Percentiles rank a stretch among this genome's conserved stretches.
These are phyloP conservation scores for Scolopax rusticola DNA, from an alignment of 2,797 vertebrate species.

Conservation along the genomic window DNA sequence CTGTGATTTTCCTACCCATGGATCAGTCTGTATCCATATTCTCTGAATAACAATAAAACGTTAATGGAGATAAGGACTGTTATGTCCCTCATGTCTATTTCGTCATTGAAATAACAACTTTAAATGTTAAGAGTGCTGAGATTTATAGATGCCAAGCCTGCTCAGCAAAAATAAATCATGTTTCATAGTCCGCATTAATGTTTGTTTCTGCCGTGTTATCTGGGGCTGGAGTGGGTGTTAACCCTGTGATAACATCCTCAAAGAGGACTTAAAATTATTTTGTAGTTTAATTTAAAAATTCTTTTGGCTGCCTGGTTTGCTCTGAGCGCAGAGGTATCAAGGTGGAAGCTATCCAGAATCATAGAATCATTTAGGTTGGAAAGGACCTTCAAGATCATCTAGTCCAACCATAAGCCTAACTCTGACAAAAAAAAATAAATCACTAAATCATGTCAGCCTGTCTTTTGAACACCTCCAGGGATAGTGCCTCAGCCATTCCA, in stretches of 20 bases:
- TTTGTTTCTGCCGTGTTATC: slow-evolving; percentile 16
- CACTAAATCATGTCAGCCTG: no score
- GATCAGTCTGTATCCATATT: slow-evolving; percentile 46
- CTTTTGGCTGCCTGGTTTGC: background rate
- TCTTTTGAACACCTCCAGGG: no score
- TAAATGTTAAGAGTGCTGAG: slow-evolving; percentile 65
- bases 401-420: no score
- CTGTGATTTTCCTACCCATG: slow-evolving; percentile 58
- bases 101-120: slow-evolving; percentile 71
- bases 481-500: no score
- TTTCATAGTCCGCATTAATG: slow-evolving; percentile 10
- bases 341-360: background rate
- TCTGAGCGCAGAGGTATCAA: background rate
- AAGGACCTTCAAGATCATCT: no score
- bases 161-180: slow-evolving; percentile 64
- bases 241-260: slow-evolving; percentile 36
- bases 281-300: slow-evolving; percentile 6
- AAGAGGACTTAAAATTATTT: background rate
- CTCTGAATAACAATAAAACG: slow-evolving; percentile 72
- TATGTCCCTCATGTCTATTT: slow-evolving; percentile 73
- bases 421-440: no score
- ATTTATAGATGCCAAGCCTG: slow-evolving; percentile 63
- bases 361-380: no score
- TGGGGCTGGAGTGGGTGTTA: slow-evolving; percentile 37
- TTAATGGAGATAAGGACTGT: slow-evolving; percentile 72